Conservation (phyloP, 2,888 invertebrate species). For the Lasioglossum oenotherae region DNA sequence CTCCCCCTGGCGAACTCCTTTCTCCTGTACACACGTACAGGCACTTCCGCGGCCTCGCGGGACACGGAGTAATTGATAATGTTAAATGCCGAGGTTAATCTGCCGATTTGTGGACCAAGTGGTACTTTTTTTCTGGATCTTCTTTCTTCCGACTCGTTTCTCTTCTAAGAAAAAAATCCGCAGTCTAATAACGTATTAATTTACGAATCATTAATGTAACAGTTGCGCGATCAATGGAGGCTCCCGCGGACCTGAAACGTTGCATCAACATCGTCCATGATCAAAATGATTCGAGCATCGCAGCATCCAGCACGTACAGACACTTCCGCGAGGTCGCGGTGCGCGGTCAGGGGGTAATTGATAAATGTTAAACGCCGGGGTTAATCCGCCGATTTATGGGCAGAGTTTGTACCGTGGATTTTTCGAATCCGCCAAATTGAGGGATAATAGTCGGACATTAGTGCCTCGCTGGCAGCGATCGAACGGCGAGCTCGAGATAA, state of each 20-base stretch:
- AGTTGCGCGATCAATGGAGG: not conserved
- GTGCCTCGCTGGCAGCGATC: constrained; percentile 65
- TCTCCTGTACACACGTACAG: constrained; percentile 44
- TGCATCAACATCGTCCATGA: not conserved
- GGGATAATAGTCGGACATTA: constrained; percentile 77
- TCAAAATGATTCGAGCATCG: constrained; percentile 1
- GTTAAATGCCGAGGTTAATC: constrained; percentile 6
- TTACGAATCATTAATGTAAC: not conserved
- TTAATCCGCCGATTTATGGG: constrained; percentile 83
- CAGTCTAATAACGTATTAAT: not conserved
- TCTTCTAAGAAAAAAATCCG: not conserved
- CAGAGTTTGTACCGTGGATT: constrained; percentile 75
- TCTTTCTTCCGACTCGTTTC: not conserved
- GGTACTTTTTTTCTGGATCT: not conserved
- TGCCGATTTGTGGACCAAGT: not conserved
- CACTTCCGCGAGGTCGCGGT: not conserved
- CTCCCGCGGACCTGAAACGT: not conserved
- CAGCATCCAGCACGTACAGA: not conserved
- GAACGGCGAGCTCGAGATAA: constrained; percentile 57
- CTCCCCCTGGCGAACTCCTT: constrained; percentile 42
- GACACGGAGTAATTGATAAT: constrained; percentile 1
- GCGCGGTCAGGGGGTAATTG: constrained; percentile 78
- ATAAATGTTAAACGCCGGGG: constrained; percentile 81
- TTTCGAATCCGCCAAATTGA: constrained; percentile 75
- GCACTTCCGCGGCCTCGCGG: constrained; percentile 45